Conservation (phyloP, 2,113 vertebrate genomes). For the Vimba vimba region DNA sequence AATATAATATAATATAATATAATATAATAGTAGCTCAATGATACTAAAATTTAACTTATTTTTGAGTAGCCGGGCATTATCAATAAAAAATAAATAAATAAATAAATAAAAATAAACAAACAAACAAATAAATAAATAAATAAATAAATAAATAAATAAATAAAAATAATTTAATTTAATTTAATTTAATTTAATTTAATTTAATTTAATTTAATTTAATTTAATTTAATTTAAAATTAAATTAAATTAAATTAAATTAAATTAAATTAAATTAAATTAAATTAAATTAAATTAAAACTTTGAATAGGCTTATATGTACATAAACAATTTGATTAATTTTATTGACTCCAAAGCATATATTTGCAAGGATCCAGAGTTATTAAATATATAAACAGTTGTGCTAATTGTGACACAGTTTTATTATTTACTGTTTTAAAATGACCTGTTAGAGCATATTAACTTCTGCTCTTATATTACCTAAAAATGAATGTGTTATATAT, state of each 20-base stretch:
- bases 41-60: not conserved
- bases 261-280: too few species aligned
- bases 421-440: not conserved
- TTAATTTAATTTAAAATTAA: too few species aligned
- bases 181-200: too few species aligned
- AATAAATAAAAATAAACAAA: not conserved
- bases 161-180: too few species aligned
- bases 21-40: too few species aligned
- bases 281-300: too few species aligned
- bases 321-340: not conserved
- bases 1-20: too few species aligned
- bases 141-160: too few species aligned
- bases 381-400: not conserved
- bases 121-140: too few species aligned
- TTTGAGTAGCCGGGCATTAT: not conserved
- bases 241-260: too few species aligned
- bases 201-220: too few species aligned
- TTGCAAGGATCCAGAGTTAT: conserved; percentile 6
- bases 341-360: not conserved
- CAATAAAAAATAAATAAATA: too few species aligned
- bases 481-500: not conserved
- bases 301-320: not conserved
- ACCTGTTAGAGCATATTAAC: not conserved
- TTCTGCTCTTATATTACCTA: not conserved
- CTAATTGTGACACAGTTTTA: not conserved